Conservation (phyloP, 1,140 invertebrate genomes). For the Globodera rostochiensis region DNA sequence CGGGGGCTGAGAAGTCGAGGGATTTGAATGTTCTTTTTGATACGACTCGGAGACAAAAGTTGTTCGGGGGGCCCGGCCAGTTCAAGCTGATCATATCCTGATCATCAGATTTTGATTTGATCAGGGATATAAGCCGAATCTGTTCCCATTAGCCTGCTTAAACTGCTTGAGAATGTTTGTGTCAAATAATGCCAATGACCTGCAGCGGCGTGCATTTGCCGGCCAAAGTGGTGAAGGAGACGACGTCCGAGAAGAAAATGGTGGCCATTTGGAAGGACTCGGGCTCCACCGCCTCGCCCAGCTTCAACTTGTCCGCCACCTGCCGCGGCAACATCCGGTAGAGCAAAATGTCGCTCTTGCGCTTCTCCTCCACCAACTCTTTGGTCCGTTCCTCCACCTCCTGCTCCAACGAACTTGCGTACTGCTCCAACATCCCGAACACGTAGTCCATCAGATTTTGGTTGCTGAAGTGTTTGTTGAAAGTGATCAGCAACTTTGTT, state of each 20-base stretch:
- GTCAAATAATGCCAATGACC: conserved; percentile 58
- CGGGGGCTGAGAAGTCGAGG: too few species aligned
- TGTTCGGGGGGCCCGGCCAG: too few species aligned
- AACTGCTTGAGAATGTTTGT: too few species aligned
- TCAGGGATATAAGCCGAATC: too few species aligned
- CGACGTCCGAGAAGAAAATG: conserved; percentile 98
- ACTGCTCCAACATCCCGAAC: conserved; percentile 83
- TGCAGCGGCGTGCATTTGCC: conserved; percentile 88
- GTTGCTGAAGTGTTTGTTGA: conserved; percentile 67
- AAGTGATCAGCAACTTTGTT: neutral
- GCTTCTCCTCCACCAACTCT: conserved; percentile 89
- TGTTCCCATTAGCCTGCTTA: too few species aligned
- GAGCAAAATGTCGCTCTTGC: conserved; percentile 87
- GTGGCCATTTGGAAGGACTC: conserved; percentile 90
- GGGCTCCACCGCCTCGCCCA: conserved; percentile 85
- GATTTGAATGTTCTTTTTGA: too few species aligned
- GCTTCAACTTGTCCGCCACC: conserved; percentile 74
- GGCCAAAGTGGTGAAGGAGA: conserved; percentile 94
- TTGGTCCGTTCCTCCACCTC: conserved; percentile 89
- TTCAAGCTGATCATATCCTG: too few species aligned
- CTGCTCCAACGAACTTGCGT: conserved; percentile 79
- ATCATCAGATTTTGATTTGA: too few species aligned
- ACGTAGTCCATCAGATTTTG: conserved; percentile 86
- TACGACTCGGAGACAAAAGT: too few species aligned
- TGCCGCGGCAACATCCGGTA: conserved; percentile 86